A percentile compares a stretch with the other conserved stretches of the same genome.
These are phyloP conservation scores for Oligia strigilis DNA, from an alignment of 2,888 invertebrate species.

Conservation along the genomic window DNA sequence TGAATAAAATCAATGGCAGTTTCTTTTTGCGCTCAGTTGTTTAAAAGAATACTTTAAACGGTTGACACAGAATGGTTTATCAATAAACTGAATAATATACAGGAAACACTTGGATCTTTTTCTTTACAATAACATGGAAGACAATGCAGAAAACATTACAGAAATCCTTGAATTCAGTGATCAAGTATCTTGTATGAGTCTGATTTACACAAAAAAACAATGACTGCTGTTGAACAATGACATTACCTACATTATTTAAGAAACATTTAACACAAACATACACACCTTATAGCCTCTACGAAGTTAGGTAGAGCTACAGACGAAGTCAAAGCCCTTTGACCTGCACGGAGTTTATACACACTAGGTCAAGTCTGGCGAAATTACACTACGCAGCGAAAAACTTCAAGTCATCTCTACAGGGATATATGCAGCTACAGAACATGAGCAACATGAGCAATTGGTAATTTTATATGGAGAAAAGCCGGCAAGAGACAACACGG, in stretches of 20 bases:
- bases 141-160: conserved; percentile 14
- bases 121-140: conserved; percentile 27
- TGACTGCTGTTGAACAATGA: conserved; percentile 16
- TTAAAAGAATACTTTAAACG: conserved; percentile 38
- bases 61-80: conserved; percentile 25
- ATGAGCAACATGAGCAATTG: too few species aligned
- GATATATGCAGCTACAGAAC: background rate
- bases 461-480: background rate
- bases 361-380: conserved; percentile 38
- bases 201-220: conserved; percentile 37
- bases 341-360: background rate
- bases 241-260: conserved; percentile 6
- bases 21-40: conserved; percentile 46
- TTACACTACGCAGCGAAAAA: background rate
- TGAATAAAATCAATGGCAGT: conserved; percentile 59
- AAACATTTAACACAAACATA: conserved; percentile 2
- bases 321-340: conserved; percentile 42
- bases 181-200: conserved; percentile 18
- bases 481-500: background rate
- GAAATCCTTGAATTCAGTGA: conserved; percentile 44
- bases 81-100: conserved; percentile 4
- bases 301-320: background rate
- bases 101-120: conserved; percentile 46
- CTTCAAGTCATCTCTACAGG: background rate
- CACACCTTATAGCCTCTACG: background rate